Base-by-base conservation (phyloP, 2,888 invertebrate species). In the Oxyscelio sp. region DNA sequence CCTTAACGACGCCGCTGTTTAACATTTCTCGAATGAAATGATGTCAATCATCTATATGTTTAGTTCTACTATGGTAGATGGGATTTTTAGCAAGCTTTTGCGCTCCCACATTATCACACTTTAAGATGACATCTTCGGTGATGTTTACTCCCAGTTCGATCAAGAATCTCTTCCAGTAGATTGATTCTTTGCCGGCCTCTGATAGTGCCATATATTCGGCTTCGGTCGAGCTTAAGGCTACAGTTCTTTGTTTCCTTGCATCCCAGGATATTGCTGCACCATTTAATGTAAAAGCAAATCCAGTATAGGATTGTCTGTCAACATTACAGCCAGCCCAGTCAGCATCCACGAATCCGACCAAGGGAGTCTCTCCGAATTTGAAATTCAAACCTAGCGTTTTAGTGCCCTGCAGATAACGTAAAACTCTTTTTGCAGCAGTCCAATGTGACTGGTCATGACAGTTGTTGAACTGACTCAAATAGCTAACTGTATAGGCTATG, bases 11-110 rank as follows among this genome's bases (percentile, higher is more conserved):
- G 34, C 34, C 50, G 2, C 15, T n/a, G 8, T 11, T n/a, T 8
- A 65, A 9, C 1, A 27, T n/a, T n/a, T 65, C 50, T 2, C 65
- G 50, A 3, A 65, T 15, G 15, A 50, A 65, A 50, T 50, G 50
- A 17, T 65, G 50, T 21, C 13, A 34, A 0, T 50, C 2, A 11
- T 65, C 65, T 9, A 65, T 65, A 34, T 65, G 65, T 15, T 66
- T 66, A 19, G 27, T 66, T 5, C 66, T 31, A 4, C 27, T 34
- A 21, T 65, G 65, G 22, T 17, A 13, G 15, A 17, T 27, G 0
- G 31, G 65, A 9, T 65, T 65, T 9, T 48, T 40, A 0, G 24
- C 48, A 6, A 63, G 48, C 15, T 21, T 63, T 31, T 19, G 27
- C 11, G 63, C 31, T 19, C 65, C 38, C 8, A 27, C 9, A 13